Base-by-base conservation (phyloP, 2,888 invertebrate genomes). In the Epirrhoe alternata region DNA sequence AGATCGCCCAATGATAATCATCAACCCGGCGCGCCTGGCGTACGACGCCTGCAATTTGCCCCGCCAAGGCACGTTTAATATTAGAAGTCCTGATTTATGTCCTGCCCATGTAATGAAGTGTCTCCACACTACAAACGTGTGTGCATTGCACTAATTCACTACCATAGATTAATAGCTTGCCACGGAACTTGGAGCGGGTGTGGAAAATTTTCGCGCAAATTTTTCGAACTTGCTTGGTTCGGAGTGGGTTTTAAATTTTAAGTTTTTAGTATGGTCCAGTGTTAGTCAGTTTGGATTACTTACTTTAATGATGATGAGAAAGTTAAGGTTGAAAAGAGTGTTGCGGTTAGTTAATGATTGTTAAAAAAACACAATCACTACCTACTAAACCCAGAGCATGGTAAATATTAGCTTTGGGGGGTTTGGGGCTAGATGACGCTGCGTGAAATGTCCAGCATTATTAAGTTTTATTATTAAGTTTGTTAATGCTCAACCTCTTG, bases 51-150 rank as follows among this genome's bases (percentile, higher is more conserved):
- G 86, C 90, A 91, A 91, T 92, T 91, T 90, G 90, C 89, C 87
- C 85, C 86, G 85, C 86, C 85, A 91, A 92, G 92, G 92, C 93
- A 90, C 88, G 94, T 93, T 93, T 94, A 94, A 93, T 94, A 93
- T 94, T 94, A 94, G 93, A 93, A 92, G 90, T 88, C 88, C 90
- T 93, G 92, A 94, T 93, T 93, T 93, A 94, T 92, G 87, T 75
- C 84, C 88, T 86, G 82, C 86, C 88, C 87, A 86, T 86, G 86
- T 93, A 93, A 93, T 93, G 91, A 91, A 93, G 92, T 92, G 90
- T 92, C 93, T 86, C 88, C 86, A 86, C 88, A 86, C 89, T 88
- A 86, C 89, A 86, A 88, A 90, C 90, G 89, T 86, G 88, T 88
- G 87, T 85, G 89, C 87, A 86, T 83, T 82, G 86, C 87, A 90